Evolutionary conservation across 1,140 invertebrate genomes (phyloP).

Genomic region (Drosophila serrata): DNA sequence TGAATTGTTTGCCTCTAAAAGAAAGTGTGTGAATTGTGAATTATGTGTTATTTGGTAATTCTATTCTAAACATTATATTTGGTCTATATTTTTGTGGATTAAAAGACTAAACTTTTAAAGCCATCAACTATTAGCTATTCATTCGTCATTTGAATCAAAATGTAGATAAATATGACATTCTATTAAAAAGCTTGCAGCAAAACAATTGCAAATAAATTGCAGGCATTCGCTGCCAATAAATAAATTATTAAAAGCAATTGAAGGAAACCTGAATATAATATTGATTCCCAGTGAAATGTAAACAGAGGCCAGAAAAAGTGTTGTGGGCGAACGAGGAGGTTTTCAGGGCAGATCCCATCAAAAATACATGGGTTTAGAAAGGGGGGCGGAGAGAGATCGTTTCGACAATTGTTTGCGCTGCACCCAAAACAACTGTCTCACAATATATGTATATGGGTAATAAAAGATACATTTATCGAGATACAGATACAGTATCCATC

Average conservation of each 20-base stretch:
- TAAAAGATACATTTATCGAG: constrained; percentile 61
- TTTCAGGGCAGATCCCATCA: constrained; percentile 10
- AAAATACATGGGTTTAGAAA: constrained; percentile 22
- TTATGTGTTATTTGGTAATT: background rate
- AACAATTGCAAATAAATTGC: constrained; percentile 10
- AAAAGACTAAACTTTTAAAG: background rate
- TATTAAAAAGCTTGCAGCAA: background rate
- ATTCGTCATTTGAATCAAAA: background rate
- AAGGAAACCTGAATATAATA: constrained; percentile 30
- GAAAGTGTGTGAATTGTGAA: too few species aligned
- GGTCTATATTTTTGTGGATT: background rate
- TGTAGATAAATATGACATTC: background rate
- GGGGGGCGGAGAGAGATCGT: constrained; percentile 13
- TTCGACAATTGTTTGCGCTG: constrained; percentile 48
- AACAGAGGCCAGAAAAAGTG: constrained; percentile 10
- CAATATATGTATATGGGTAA: constrained; percentile 54
- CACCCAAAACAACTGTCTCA: constrained; percentile 53
- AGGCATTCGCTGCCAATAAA: constrained; percentile 24
- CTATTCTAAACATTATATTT: background rate
- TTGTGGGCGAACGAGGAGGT: constrained; percentile 24
- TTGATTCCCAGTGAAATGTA: constrained; percentile 34
- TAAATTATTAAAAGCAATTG: constrained; percentile 17
- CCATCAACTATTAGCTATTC: constrained; percentile 6
- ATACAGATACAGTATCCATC: constrained; percentile 53
- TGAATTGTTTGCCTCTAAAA: background rate